Base-by-base conservation (phyloP, 37 sponge, comb jelly and placozoan genomes). In the Haliclona indistincta region DNA sequence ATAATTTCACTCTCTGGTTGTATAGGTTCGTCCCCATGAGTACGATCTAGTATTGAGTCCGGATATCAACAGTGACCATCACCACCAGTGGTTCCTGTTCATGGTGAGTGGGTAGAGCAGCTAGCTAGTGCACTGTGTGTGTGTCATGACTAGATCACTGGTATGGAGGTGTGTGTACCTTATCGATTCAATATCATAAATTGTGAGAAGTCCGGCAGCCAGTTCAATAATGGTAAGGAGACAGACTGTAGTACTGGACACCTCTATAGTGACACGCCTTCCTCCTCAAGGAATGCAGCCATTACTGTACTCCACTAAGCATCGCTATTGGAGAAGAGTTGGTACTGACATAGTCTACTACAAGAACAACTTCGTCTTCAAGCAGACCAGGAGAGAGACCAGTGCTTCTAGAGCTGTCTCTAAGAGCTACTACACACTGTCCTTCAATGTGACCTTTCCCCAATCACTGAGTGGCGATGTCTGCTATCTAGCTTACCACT, bases 81-180 rank as follows among this genome's bases (percentile, higher is more conserved):
- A 93, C 64, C 94, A 93, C 63, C 94, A 89, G 78, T 93, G 94
- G 94, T 93, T 93, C 73, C 89, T 81, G 66, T 93, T 93, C 42
- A 77, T 81, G 62, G 93, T 91, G 10, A 54, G 78, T 6, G 25
- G 7, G 13, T 25, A 20, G 11, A 58, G 60, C 26, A 25, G 36
- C 37, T 6, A 20, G 39, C 32, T 32, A 22, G 36, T 65, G 38
- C 32, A 36, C 51, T 52, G 68, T 58, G 43, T 67, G 38, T 66
- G 39, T 67, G 53, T 79, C 19, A 56, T 26, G 40, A 39, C 11
- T 52, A 80, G 78, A 77, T 87, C 37, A 61, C 55, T 23, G 74
- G 75, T 68, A 86, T 86, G 81, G 76, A 67, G 20, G 36, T 56
- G 25, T 76, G 62, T 25, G 77, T 85, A 3, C 83, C 79, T 19